phyloP scores from a whole-genome alignment of 2,888 invertebrate species.

The Agrochola lychnidis region DNA sequence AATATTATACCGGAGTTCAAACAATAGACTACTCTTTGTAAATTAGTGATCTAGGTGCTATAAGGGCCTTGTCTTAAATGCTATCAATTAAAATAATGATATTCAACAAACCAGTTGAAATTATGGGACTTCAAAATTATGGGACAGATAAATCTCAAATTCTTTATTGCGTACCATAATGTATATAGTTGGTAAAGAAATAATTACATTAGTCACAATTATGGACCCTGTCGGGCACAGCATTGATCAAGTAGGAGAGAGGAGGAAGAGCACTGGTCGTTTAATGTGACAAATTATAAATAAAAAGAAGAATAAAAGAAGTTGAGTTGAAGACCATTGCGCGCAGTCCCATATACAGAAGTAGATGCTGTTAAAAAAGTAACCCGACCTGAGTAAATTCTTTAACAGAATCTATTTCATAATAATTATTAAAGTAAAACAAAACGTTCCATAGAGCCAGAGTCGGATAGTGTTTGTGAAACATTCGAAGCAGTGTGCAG shows the following conservation, averaged over 20 bases:
- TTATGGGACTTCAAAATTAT: no score
- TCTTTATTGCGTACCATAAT: no score
- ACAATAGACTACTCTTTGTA: background rate
- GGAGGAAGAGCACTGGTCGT: no score
- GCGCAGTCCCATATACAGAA: background rate
- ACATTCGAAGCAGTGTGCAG: conserved; percentile 44
- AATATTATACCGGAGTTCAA: conserved; percentile 21
- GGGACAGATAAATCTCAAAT: no score
- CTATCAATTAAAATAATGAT: background rate
- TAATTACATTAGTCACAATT: no score
- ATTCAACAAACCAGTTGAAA: no score
- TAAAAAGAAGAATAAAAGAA: no score
- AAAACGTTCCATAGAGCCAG: conserved; percentile 19
- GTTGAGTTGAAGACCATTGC: background rate
- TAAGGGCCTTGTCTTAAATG: background rate
- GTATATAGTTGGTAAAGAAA: no score
- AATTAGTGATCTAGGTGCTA: background rate
- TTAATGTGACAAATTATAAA: no score
- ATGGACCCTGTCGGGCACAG: no score
- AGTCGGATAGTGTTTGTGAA: conserved; percentile 53
- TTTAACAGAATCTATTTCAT: background rate
- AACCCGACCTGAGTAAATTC: background rate
- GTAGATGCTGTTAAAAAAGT: no score
- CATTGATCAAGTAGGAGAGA: no score
- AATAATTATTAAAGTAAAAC: conserved; percentile 30